Base-by-base conservation (phyloP, 1,140 invertebrate genomes). In the Adoxophyes honmai region DNA sequence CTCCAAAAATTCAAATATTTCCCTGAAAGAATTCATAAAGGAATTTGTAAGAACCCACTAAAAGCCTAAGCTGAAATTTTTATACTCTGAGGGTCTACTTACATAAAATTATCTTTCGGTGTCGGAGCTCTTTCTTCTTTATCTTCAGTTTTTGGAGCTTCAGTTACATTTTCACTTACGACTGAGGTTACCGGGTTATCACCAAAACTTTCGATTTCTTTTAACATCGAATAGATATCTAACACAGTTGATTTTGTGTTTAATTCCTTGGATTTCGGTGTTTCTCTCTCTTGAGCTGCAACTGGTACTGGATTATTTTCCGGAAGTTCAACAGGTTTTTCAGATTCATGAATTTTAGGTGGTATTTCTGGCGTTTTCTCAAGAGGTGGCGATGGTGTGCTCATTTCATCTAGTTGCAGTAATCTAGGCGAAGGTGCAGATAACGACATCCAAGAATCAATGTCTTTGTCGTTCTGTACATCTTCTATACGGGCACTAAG, bases 401-500 rank as follows among this genome's bases (percentile, higher is more conserved):
- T 15, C 16, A 39, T 36, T 28, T 60, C 39, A 18, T 55, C 38
- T 21, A 33, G n/a, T 1, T 55, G 75, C 13, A 80, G 44, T 6
- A 73, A 56, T 64, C 75, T 74, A 10, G 89, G 86, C 5, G 81
- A 83, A 38, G 81, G 70, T 10, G 72, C 77, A 11, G 84, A 77
- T 14, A 89, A 63, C 1, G 85, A 89, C 81, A 90, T 89, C 89
- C 89, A 90, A 18, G 89, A 90, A 64, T 88, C 84, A 10, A 90
- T 70, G 59, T 89, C 89, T 78, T 81, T 89, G 51, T 90, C 88
- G 38, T 81, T 83, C 58, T 89, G 78, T 21, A 89, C 79, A 38
- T 70, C 66, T 28, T 86, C 83, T 57, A 85, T 74, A 59, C 86
- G 78, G 28, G 86, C 78, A 51, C 83, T 86, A 4, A 78, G 52